These are phyloP conservation scores for Andrena marginata DNA, from an alignment of 2,888 invertebrate species.

Conservation along the genomic window DNA sequence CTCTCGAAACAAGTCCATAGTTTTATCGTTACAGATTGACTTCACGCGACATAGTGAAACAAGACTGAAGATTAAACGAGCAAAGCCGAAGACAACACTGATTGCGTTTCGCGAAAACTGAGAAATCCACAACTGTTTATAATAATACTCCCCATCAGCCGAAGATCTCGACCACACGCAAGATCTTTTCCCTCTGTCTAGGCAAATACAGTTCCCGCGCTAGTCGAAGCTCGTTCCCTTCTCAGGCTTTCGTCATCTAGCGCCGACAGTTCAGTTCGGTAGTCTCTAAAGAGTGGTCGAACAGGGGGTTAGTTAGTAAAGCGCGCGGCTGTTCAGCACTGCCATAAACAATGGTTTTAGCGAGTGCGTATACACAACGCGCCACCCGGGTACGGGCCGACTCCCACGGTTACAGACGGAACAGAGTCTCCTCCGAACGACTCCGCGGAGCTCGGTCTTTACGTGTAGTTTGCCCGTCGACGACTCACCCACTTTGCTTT, in stretches of 20 bases:
- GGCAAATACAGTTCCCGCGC: conserved; percentile 36
- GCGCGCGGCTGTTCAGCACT: conserved; percentile 75
- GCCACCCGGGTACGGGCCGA: conserved; percentile 66
- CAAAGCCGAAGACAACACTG: background rate
- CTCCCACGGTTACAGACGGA: conserved; percentile 79
- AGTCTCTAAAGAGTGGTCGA: conserved; percentile 50
- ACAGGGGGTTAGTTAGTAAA: conserved; percentile 79
- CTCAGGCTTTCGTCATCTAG: conserved; percentile 32
- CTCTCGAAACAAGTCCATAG: too few species aligned
- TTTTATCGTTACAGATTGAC: background rate
- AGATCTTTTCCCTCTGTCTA: conserved; percentile 13
- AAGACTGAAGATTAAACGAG: background rate
- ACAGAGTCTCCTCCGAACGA: conserved; percentile 52
- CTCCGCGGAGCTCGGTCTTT: conserved; percentile 65
- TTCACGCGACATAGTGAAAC: background rate
- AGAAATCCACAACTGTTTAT: background rate
- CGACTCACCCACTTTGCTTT: conserved; percentile 80
- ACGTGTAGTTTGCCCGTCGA: conserved; percentile 70
- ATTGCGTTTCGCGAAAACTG: background rate
- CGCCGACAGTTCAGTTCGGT: conserved; percentile 54
- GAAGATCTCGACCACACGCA: conserved; percentile 48
- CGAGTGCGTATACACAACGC: conserved; percentile 68
- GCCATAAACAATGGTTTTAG: conserved; percentile 82
- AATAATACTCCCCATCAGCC: background rate
- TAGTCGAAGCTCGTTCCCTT: conserved; percentile 12